Evolutionary conservation across 2,888 invertebrate genomes (phyloP).

Genomic region (Scaptomyza caliginosa): DNA sequence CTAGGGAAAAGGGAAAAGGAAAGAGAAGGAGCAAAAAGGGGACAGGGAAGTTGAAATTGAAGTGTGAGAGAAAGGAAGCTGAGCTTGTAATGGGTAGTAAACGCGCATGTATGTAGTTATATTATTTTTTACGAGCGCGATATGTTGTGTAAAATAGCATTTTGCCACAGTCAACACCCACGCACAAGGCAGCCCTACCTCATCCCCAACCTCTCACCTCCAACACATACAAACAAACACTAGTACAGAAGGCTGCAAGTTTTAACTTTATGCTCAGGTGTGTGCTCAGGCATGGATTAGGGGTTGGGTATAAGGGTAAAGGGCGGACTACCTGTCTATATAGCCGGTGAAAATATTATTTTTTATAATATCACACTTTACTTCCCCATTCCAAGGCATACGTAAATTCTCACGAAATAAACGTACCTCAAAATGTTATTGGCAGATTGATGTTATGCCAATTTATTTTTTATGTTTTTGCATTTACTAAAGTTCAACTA

Average conservation of each 20-base stretch:
- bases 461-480: neutral
- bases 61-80: conserved; percentile 4
- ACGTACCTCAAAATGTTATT: neutral
- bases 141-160: conserved; percentile 75
- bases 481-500: neutral
- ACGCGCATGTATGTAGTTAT: conserved; percentile 74
- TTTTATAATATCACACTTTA: neutral
- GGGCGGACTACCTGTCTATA: neutral
- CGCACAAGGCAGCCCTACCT: neutral
- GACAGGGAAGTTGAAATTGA: neutral
- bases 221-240: neutral
- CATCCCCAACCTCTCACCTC: neutral
- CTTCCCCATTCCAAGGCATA: neutral
- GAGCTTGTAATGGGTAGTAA: conserved; percentile 67
- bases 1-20: neutral
- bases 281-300: neutral
- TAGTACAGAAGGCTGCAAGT: neutral
- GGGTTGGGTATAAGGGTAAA: neutral
- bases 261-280: conserved; percentile 31
- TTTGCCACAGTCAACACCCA: conserved; percentile 26
- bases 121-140: conserved; percentile 78
- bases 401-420: neutral
- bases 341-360: neutral
- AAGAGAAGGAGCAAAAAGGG: neutral
- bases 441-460: neutral